A percentile compares a stretch with the other conserved stretches of the same genome.
Evolutionary conservation across 2,113 vertebrate genomes (phyloP).

Genomic region (Strigops habroptila): DNA sequence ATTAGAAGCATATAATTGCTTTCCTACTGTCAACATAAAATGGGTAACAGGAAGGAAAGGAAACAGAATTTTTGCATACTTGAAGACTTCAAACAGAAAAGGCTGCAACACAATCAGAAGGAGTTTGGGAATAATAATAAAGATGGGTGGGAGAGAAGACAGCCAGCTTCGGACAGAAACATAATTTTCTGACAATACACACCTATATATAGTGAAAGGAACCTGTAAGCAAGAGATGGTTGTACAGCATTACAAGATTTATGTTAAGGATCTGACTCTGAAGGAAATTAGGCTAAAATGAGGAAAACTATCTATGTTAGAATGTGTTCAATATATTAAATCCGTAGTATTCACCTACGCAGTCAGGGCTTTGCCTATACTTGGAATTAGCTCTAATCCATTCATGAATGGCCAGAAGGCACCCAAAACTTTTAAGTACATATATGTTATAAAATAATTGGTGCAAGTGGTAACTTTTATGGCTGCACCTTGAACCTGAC

Average conservation of each 20-base stretch:
- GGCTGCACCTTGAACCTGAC: neutral
- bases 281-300: neutral
- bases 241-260: neutral
- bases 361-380: neutral
- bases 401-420: neutral
- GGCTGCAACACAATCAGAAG: neutral
- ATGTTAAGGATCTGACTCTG: neutral
- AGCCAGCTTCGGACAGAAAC: neutral
- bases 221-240: neutral
- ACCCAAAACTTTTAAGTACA: neutral
- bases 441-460: neutral
- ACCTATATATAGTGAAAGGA: neutral
- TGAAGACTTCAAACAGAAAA: conserved; percentile 52
- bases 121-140: conserved; percentile 9
- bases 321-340: neutral
- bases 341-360: neutral
- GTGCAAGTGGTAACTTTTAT: neutral
- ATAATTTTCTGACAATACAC: neutral
- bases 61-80: conserved; percentile 36
- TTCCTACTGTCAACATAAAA: conserved; percentile 25
- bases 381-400: neutral
- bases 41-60: conserved; percentile 43
- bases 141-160: conserved; percentile 3
- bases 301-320: neutral
- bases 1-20: neutral